A percentile compares a stretch with the other conserved stretches of the same genome.
Conservation (phyloP, 2,888 invertebrate genomes). For the Trichopoda pennipes region DNA sequence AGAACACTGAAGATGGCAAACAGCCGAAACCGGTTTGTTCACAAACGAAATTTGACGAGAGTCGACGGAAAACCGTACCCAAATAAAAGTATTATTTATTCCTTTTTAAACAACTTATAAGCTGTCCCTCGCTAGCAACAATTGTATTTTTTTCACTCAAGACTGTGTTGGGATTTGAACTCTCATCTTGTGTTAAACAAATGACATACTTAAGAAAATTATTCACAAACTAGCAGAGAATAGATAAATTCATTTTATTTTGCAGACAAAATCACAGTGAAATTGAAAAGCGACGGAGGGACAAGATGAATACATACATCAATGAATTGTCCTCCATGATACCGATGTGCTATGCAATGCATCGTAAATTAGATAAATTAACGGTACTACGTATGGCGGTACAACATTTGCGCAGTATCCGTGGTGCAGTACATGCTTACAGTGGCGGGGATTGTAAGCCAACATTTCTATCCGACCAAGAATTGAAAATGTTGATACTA, state of each 20-base stretch:
- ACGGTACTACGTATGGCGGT: constrained; percentile 95
- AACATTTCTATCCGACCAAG: constrained; percentile 91
- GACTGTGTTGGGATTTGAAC: no score
- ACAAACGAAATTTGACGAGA: no score
- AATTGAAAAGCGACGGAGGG: constrained; percentile 95
- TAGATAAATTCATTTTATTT: not conserved
- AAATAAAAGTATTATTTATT: no score
- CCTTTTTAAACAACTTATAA: no score
- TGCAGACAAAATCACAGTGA: constrained; percentile 96
- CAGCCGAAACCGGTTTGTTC: no score
- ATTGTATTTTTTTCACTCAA: no score
- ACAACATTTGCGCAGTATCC: constrained; percentile 91
- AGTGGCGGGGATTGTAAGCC: constrained; percentile 90
- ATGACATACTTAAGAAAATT: no score
- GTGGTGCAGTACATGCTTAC: constrained; percentile 87
- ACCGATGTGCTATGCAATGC: constrained; percentile 96
- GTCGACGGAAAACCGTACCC: no score
- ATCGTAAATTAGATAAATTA: constrained; percentile 95
- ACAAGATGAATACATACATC: constrained; percentile 98
- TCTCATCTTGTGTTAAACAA: no score
- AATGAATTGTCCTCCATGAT: constrained; percentile 93
- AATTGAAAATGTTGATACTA: constrained; percentile 91
- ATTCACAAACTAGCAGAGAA: no score
- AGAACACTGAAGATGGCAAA: no score
- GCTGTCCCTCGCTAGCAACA: no score